Conservation (phyloP, 2,113 vertebrate genomes). For the Trichechus manatus region DNA sequence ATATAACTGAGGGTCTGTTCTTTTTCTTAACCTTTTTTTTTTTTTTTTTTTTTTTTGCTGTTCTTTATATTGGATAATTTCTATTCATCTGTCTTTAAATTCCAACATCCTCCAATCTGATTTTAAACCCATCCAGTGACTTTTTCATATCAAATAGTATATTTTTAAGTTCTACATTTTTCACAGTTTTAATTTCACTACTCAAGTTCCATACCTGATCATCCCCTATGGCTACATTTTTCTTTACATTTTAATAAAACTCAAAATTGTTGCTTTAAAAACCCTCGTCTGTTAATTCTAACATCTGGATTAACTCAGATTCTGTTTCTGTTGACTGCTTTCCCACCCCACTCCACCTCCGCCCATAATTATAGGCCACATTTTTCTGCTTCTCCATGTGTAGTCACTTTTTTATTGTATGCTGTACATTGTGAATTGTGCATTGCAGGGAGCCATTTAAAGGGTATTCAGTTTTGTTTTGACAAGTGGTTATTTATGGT, state of each 20-base stretch:
- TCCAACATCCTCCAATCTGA: neutral
- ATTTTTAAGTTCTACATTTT: neutral
- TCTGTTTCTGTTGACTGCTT: neutral
- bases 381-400: neutral
- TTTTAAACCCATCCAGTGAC: neutral
- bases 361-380: neutral
- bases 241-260: neutral
- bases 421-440: neutral
- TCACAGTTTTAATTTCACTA: neutral
- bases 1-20: neutral
- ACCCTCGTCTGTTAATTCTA: neutral
- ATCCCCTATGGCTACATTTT: neutral
- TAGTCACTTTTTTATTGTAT: conserved; percentile 21
- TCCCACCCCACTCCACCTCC: neutral
- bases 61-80: neutral
- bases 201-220: neutral
- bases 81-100: neutral
- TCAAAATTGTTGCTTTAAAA: neutral
- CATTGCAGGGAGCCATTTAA: neutral
- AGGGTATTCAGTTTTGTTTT: neutral
- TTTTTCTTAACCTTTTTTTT: neutral
- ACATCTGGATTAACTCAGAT: neutral
- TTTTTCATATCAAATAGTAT: neutral
- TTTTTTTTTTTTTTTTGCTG: neutral
- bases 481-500: neutral